Evolutionary conservation across 2,113 vertebrate genomes (phyloP).

Genomic region (Zapornia atra): DNA sequence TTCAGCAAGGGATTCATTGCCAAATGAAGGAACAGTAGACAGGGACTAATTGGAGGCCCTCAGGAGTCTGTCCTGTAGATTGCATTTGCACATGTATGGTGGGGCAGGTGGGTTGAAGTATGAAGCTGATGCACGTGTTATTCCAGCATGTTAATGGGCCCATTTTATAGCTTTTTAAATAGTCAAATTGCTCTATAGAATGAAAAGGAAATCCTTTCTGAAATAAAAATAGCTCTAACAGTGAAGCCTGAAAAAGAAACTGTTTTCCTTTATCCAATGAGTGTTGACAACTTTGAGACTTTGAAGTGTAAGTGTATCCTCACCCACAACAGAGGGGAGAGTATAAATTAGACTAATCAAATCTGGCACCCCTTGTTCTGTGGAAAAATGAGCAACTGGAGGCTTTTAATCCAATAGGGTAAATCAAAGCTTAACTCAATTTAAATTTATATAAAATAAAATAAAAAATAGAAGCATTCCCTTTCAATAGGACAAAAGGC

Average conservation of each 20-base stretch:
- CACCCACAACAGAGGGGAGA: neutral
- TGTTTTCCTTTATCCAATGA: neutral
- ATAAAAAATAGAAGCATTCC: neutral
- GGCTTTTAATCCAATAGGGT: neutral
- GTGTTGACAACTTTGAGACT: neutral
- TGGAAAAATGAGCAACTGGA: neutral
- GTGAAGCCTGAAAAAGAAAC: neutral
- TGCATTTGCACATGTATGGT: neutral
- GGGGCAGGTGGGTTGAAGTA: neutral
- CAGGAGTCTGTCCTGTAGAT: neutral
- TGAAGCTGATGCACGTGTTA: neutral
- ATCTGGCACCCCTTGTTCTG: neutral
- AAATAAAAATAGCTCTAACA: neutral
- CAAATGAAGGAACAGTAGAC: neutral
- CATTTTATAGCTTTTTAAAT: neutral
- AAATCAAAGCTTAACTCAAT: neutral
- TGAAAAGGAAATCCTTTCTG: neutral
- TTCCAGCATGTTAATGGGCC: neutral
- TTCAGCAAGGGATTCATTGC: neutral
- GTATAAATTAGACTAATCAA: neutral
- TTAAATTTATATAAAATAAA: neutral
- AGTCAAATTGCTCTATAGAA: neutral
- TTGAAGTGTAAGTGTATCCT: neutral
- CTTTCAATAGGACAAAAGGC: neutral
- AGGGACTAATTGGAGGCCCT: neutral